Base-by-base conservation (phyloP, 2,113 vertebrate species). In the Eolophus roseicapilla region DNA sequence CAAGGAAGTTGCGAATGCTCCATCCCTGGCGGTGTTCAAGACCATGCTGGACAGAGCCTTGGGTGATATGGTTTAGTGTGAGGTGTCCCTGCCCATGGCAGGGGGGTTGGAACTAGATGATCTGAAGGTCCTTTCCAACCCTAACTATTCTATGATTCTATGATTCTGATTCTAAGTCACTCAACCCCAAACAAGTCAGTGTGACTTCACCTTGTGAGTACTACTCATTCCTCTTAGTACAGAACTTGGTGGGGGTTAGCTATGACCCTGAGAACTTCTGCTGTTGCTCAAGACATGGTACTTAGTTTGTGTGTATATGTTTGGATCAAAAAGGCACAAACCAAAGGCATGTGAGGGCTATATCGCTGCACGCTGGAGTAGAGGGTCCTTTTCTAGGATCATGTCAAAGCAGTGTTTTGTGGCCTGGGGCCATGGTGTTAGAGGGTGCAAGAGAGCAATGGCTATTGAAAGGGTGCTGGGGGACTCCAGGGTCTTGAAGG, bases 301-400 rank as follows among this genome's bases (percentile, higher is more conserved):
- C 73, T 47, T 52, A 27, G 59, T 80, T 44, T 41, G 17, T 1
- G 1, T 5, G 9, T 15, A 18, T 64, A 39, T 21, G 11, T 68
- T 94, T 75, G 33, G 21, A n/a, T 43, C 21, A 57, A 33, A 13
- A 84, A 44, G 17, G 13, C 25, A 60, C 23, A 82, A 49, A 17
- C 21, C 17, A 21, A 91, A 74, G 47, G 16, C 29, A 15, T 0
- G 1, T 0, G 10, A 67, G 11, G 33, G 21, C 33, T 63, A 7
- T 50, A 29, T 35, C 20, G 17, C 43, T 70, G 17, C n/a, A 43
- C 23, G 16, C 35, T 60, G 44, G 44, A 79, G 10, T 7, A 70
- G 5, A 20, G 18, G 3, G 11, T 29, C 17, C 16, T 88, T 69
- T 43, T 57, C 41, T 9, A 24, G 29, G 13, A 6, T 39, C 21